Percentiles rank a stretch among this genome's conserved stretches.
These are phyloP conservation scores for Epinotia ramella DNA, from an alignment of 2,888 invertebrate species.

Conservation along the genomic window DNA sequence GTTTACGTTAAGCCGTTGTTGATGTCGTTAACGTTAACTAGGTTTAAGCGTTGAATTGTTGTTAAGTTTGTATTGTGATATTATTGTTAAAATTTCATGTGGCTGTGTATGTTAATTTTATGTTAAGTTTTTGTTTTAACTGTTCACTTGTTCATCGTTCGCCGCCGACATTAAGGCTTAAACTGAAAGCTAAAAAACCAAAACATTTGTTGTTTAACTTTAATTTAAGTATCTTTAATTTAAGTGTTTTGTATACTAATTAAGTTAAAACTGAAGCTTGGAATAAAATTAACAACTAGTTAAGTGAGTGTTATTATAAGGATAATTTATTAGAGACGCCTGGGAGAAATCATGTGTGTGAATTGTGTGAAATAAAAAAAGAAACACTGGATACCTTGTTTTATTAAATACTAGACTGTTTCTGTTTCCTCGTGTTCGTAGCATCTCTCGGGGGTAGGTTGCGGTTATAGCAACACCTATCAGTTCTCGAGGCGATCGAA, in stretches of 20 bases:
- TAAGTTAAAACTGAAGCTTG: slow-evolving; percentile 86
- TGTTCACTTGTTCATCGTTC: slow-evolving; percentile 68
- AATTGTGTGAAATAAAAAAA: slow-evolving; percentile 74
- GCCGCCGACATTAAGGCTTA: slow-evolving; percentile 78
- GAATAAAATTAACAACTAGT: slow-evolving; percentile 84
- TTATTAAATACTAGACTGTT: slow-evolving; percentile 46
- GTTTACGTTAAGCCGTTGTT: slow-evolving; percentile 59
- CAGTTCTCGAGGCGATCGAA: neutral
- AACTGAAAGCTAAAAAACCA: slow-evolving; percentile 51
- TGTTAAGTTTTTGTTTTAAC: slow-evolving; percentile 84
- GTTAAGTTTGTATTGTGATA: slow-evolving; percentile 79
- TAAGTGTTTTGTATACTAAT: slow-evolving; percentile 48
- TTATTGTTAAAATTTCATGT: slow-evolving; percentile 66
- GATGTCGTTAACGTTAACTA: slow-evolving; percentile 74
- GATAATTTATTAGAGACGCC: slow-evolving; percentile 70
- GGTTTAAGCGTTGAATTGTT: slow-evolving; percentile 79
- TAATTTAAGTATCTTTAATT: slow-evolving; percentile 53
- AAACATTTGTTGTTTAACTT: slow-evolving; percentile 48
- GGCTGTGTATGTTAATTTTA: slow-evolving; percentile 86
- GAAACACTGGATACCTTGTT: slow-evolving; percentile 53
- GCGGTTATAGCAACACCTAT: neutral
- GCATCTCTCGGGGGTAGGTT: slow-evolving; percentile 6
- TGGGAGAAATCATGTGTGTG: slow-evolving; percentile 65
- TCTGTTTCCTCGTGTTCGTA: slow-evolving; percentile 23
- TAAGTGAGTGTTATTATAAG: slow-evolving; percentile 57